A percentile compares a stretch with the other conserved stretches of the same genome.
Conservation (phyloP, 2,888 invertebrate genomes). For the Torymus aiolomorphi region DNA sequence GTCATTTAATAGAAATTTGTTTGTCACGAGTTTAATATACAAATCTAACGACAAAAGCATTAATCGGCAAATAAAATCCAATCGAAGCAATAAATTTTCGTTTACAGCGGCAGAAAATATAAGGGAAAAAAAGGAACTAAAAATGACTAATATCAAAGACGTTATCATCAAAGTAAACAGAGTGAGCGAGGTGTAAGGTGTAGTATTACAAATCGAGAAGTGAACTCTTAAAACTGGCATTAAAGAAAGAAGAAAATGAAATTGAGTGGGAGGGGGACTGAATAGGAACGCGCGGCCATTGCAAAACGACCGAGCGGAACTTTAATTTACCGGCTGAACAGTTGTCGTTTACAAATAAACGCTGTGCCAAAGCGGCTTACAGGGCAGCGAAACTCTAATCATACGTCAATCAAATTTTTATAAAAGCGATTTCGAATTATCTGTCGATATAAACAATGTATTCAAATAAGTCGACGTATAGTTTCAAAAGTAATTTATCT, state of each 20-base stretch:
- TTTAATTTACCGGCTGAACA: slow-evolving; percentile 47
- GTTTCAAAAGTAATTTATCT: too few relatives aligned
- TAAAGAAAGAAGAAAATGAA: slow-evolving; percentile 33
- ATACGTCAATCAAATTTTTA: too few relatives aligned
- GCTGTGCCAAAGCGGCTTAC: background rate
- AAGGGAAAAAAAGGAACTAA: background rate
- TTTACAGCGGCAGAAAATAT: slow-evolving; percentile 4
- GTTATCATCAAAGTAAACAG: slow-evolving; percentile 38
- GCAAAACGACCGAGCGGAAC: slow-evolving; percentile 36
- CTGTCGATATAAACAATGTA: too few relatives aligned
- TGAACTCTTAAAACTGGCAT: slow-evolving; percentile 28
- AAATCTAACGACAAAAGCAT: slow-evolving; percentile 29
- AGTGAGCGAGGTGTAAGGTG: slow-evolving; percentile 7
- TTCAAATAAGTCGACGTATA: too few relatives aligned
- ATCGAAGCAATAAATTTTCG: slow-evolving; percentile 29
- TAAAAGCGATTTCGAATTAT: too few relatives aligned
- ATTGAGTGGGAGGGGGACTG: background rate
- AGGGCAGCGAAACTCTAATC: background rate
- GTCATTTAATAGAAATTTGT: slow-evolving; percentile 31
- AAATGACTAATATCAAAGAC: slow-evolving; percentile 7
- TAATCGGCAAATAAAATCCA: slow-evolving; percentile 32
- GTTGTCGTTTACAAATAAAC: slow-evolving; percentile 34
- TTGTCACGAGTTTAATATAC: slow-evolving; percentile 29
- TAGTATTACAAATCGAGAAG: slow-evolving; percentile 39
- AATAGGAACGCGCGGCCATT: slow-evolving; percentile 10